Evolutionary conservation across 2,797 vertebrate species (phyloP).

Genomic region (Fundulus diaphanus): DNA sequence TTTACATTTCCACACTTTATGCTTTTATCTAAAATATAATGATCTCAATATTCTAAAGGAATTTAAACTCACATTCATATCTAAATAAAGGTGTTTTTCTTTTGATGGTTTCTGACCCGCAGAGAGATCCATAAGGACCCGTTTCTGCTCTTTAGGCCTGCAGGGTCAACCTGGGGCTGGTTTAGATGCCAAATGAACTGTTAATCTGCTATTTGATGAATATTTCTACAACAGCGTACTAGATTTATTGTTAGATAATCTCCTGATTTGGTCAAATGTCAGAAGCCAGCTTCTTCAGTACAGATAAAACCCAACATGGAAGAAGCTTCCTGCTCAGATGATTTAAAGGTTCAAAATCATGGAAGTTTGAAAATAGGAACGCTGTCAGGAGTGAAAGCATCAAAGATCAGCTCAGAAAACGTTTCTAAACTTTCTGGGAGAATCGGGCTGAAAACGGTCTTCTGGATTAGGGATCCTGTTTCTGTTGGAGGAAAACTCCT

Average conservation of each 20-base stretch:
- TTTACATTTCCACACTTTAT: neutral
- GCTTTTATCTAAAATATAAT: neutral
- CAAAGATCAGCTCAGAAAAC: too few species aligned
- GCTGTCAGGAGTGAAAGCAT: neutral
- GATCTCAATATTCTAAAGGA: neutral
- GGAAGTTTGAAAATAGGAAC: neutral
- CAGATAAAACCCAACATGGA: neutral
- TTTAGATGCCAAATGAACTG: neutral
- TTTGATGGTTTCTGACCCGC: neutral
- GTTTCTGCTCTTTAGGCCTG: neutral
- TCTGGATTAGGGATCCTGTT: neutral
- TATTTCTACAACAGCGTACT: neutral
- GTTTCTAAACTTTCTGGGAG: neutral
- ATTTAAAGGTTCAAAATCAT: neutral
- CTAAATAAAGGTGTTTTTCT: too few species aligned
- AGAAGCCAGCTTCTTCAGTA: neutral
- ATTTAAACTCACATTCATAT: too few species aligned
- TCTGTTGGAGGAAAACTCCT: constrained; percentile 25
- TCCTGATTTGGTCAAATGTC: neutral
- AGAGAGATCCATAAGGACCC: neutral
- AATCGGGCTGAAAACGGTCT: neutral
- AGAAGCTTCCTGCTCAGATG: too few species aligned
- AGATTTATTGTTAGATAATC: neutral
- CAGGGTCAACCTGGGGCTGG: neutral
- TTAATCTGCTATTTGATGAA: neutral